Conservation (phyloP, 2,888 invertebrate genomes). For the Hyposoter didymator region DNA sequence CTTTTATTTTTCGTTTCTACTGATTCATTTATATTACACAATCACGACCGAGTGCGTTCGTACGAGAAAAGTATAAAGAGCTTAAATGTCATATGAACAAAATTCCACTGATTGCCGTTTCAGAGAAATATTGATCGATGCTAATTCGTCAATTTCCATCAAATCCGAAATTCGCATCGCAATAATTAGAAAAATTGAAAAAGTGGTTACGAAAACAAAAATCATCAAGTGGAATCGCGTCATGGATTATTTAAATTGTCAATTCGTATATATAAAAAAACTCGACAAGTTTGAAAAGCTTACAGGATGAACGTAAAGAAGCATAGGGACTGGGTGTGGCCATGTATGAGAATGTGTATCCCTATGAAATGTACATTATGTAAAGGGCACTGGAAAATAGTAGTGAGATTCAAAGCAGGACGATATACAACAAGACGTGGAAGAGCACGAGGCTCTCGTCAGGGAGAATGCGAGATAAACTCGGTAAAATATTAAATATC, state of each 20-base stretch:
- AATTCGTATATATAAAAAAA: not conserved
- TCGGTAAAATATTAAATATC: slow-evolving; percentile 62
- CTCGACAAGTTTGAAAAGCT: not conserved
- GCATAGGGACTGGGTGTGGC: slow-evolving; percentile 60
- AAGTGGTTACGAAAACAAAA: not conserved
- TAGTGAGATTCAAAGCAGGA: slow-evolving; percentile 49
- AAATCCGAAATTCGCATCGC: not conserved
- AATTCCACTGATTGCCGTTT: not conserved
- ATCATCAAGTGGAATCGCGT: not conserved
- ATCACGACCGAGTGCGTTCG: slow-evolving; percentile 5
- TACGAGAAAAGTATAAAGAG: not conserved
- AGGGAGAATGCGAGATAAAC: slow-evolving; percentile 56
- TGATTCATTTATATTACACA: slow-evolving; percentile 39
- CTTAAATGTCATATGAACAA: not conserved
- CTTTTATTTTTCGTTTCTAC: slow-evolving; percentile 41
- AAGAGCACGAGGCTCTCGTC: slow-evolving; percentile 17
- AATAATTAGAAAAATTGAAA: not conserved
- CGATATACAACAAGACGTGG: slow-evolving; percentile 29
- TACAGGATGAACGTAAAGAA: not conserved
- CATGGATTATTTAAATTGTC: not conserved
- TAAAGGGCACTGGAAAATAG: slow-evolving; percentile 44
- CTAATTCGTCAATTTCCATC: not conserved
- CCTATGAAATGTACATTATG: slow-evolving; percentile 28
- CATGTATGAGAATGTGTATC: slow-evolving; percentile 12
- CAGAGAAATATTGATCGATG: not conserved